phyloP scores from a whole-genome alignment of 2,888 invertebrate species.

The Epistrophella euchroma region DNA sequence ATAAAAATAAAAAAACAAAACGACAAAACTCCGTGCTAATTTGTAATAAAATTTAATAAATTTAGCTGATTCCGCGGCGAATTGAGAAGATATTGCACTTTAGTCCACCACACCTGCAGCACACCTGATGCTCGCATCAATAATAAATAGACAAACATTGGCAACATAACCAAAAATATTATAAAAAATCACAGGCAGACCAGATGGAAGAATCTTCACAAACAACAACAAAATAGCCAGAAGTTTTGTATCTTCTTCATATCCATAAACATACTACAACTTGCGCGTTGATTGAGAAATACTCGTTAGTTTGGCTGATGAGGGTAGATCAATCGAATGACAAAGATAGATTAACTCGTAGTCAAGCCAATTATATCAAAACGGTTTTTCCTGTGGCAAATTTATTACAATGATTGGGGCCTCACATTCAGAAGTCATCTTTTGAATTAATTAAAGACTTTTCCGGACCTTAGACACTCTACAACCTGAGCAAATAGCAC shows the following conservation, averaged over 20 bases:
- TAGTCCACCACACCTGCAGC: constrained; percentile 71
- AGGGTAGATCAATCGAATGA: constrained; percentile 49
- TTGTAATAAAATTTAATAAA: constrained; percentile 17
- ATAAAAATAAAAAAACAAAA: neutral
- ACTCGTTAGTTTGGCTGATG: constrained; percentile 53
- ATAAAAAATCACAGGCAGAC: constrained; percentile 42
- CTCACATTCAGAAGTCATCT: neutral
- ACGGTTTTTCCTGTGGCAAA: constrained; percentile 16
- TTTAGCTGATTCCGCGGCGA: constrained; percentile 28
- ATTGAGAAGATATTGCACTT: constrained; percentile 60
- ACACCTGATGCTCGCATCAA: constrained; percentile 67
- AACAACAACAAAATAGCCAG: constrained; percentile 41
- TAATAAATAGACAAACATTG: constrained; percentile 74
- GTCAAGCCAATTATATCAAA: constrained; percentile 38
- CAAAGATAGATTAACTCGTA: constrained; percentile 36
- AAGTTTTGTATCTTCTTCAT: constrained; percentile 49
- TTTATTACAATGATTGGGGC: neutral
- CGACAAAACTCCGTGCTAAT: constrained; percentile 7
- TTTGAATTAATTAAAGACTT: constrained; percentile 32
- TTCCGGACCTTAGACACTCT: constrained; percentile 59
- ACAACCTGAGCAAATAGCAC: constrained; percentile 22
- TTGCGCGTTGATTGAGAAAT: constrained; percentile 55
- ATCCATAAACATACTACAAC: constrained; percentile 3
- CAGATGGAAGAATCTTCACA: constrained; percentile 57
- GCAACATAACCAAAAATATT: constrained; percentile 70